These are phyloP conservation scores for Motacilla tschutschensis DNA, from an alignment of 2,113 vertebrate genomes.

Conservation along the genomic window DNA sequence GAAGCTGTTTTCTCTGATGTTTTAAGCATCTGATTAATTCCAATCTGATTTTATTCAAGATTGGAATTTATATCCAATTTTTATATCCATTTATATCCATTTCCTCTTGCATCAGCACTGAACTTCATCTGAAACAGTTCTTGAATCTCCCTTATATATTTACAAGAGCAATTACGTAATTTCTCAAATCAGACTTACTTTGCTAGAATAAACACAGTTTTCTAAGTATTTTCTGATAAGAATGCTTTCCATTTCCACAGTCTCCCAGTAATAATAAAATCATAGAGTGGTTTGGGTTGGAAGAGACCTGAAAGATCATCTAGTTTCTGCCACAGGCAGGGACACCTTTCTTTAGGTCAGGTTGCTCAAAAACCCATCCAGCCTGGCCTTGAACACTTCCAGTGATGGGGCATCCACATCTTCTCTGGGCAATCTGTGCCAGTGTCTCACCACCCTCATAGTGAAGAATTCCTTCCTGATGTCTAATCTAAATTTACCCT, in stretches of 20 bases:
- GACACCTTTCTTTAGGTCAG: background rate
- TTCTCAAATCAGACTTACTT: background rate
- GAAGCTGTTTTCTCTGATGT: background rate
- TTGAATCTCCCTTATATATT: background rate
- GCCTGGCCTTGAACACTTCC: too few relatives aligned
- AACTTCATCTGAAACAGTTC: background rate
- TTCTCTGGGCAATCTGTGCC: background rate
- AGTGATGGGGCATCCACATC: background rate
- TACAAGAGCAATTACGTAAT: background rate
- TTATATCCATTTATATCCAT: too few relatives aligned
- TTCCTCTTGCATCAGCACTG: background rate
- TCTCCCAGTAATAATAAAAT: background rate
- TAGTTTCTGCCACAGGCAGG: background rate
- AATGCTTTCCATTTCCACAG: background rate
- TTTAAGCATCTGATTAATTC: background rate
- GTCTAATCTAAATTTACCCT: background rate
- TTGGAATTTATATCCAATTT: too few relatives aligned
- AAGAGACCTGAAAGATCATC: background rate
- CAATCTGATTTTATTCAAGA: slow-evolving; percentile 4
- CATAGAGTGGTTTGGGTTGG: background rate
- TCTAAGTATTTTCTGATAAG: background rate
- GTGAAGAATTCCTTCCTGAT: background rate
- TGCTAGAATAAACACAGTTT: background rate
- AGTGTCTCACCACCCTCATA: background rate
- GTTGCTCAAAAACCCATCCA: background rate